Conservation (phyloP, 2,888 invertebrate genomes). For the Drepanosiphum platanoidis region DNA sequence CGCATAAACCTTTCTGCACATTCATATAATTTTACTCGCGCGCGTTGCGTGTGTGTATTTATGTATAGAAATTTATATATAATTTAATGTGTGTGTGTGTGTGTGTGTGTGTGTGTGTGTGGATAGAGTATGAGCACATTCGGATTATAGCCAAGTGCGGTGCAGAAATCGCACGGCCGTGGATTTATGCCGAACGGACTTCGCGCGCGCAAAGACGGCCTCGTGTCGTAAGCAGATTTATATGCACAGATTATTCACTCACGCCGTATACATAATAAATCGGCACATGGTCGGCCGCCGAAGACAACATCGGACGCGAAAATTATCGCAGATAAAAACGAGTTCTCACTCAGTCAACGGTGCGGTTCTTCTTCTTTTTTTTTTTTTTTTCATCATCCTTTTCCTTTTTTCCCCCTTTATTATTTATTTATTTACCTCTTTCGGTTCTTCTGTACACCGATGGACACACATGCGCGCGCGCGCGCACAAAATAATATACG, state of each 20-base stretch:
- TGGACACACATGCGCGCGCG: not conserved
- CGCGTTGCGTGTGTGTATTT: not conserved
- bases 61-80: not conserved
- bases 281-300: slow-evolving; percentile 4
- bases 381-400: not conserved
- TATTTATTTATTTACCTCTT: slow-evolving; percentile 7
- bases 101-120: not conserved
- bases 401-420: not conserved
- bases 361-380: not conserved
- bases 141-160: not conserved
- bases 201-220: slow-evolving; percentile 2
- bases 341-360: slow-evolving; percentile 22
- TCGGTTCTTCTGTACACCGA: not conserved
- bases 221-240: slow-evolving; percentile 52
- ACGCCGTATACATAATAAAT: not conserved
- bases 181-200: slow-evolving; percentile 22
- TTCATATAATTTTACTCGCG: not conserved
- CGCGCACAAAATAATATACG: not conserved
- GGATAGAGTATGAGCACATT: not conserved
- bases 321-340: slow-evolving; percentile 54
- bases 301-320: slow-evolving; percentile 52
- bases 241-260: slow-evolving; percentile 32
- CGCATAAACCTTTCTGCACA: not conserved
- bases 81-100: not conserved
- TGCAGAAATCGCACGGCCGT: slow-evolving; percentile 2